Evolutionary conservation across 2,888 invertebrate species (phyloP), one percentile per base, ranked within the genome.

Genomic region (Metalampra italica): DNA sequence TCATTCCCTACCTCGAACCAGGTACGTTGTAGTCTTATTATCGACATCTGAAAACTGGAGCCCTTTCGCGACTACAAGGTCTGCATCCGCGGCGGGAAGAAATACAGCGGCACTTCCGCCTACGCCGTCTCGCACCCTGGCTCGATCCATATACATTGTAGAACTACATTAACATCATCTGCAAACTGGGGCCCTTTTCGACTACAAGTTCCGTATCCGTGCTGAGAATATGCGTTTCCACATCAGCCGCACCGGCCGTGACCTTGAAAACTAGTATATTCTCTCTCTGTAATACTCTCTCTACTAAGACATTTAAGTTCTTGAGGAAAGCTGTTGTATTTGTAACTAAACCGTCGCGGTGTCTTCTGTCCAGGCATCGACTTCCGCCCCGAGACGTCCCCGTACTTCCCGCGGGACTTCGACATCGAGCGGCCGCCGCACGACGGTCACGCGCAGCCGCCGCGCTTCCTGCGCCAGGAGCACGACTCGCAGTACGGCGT

Each of bases 1-100:
- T 94, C 76, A 92, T 93, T 62, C 95, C 96, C 0, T 95, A 95
- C 65, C 80, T 97, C 43, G 93, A 94, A 46, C 94, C 95, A 1
- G 22, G 22, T 22, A 22, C 22, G 22, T 22, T 22, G 22, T 22
- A 5, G 3, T 3, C 22, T 3, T 22, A 22, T 5, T n/a, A 22
- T 5, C 80, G 97, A 97, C 72, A 94, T 98, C 51, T 91, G 95
- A 56, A 96, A 97, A 78, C 87, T 99, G 56, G 95, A 96, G 70
- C 97, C 98, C 0, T 96, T 96, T 90, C 92, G 95, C 56, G 98
- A 98, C 83, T 99, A 99, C 87, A 95, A 95, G 78, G 98, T 98
- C 91, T 92, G 99, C 52, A 93, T 99, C 37, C 92, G 98, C 36
- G 99, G 99, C 2, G 98, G 98, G 78, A 99, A 99, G 87, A 96